Conservation (phyloP, 2,888 invertebrate species). For the Lottia scabra region DNA sequence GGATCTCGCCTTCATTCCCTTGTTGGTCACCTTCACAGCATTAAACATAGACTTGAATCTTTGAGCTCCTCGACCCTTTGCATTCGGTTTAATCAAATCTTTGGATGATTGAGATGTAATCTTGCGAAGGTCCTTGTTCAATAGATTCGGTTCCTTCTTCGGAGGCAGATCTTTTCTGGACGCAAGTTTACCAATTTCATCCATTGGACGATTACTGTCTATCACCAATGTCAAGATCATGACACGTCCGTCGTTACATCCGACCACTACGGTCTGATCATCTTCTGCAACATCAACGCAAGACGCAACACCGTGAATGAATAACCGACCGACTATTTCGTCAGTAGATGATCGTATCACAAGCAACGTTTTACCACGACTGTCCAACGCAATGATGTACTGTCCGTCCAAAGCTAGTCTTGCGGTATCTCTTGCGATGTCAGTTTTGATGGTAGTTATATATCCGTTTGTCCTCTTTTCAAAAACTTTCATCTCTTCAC, state of each 20-base stretch:
- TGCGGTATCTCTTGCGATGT: constrained; percentile 26
- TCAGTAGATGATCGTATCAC: constrained; percentile 47
- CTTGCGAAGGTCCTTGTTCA: constrained; percentile 39
- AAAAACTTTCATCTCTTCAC: constrained; percentile 44
- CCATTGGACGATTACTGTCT: constrained; percentile 50
- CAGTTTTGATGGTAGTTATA: constrained; percentile 21
- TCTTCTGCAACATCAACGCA: constrained; percentile 51
- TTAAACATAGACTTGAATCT: constrained; percentile 48
- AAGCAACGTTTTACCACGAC: constrained; percentile 40
- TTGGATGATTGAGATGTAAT: constrained; percentile 39
- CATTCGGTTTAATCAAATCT: constrained; percentile 27
- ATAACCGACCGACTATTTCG: constrained; percentile 38
- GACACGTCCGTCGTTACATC: constrained; percentile 58
- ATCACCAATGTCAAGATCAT: constrained; percentile 54
- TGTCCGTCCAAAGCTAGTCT: constrained; percentile 50
- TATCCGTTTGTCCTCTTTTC: constrained; percentile 7
- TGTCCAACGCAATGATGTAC: constrained; percentile 49
- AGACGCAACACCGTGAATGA: constrained; percentile 54
- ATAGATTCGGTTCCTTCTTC: constrained; percentile 37
- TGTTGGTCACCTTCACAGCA: constrained; percentile 40
- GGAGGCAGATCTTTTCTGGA: constrained; percentile 27
- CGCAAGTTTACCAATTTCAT: neutral
- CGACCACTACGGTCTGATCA: constrained; percentile 57
- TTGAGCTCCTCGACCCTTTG: constrained; percentile 37
- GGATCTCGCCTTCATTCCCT: constrained; percentile 28